Evolutionary conservation across 2,113 vertebrate genomes (phyloP).

Genomic region (Gymnogyps californianus): DNA sequence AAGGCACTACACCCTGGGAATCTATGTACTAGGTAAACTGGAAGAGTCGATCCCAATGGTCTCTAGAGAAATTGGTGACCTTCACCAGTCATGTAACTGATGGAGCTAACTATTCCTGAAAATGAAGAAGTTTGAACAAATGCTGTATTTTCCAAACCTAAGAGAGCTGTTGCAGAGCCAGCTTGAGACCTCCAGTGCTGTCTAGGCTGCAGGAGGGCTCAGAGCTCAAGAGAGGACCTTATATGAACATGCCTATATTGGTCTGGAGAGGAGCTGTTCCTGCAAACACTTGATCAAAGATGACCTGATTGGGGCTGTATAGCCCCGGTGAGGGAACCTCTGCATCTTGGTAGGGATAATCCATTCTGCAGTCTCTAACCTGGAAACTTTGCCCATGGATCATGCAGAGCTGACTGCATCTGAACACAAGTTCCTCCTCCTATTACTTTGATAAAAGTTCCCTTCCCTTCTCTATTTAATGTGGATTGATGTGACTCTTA

Average conservation of each 20-base stretch:
- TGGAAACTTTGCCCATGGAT: neutral
- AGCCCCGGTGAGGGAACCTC: neutral
- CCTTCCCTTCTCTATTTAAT: neutral
- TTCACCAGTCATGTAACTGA: neutral
- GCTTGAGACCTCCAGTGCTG: neutral
- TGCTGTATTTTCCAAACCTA: neutral
- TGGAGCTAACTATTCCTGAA: neutral
- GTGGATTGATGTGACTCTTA: neutral
- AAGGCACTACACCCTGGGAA: neutral
- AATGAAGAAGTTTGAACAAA: neutral
- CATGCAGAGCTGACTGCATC: neutral
- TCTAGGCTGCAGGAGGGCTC: neutral
- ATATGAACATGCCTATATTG: accelerated
- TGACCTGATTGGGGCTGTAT: neutral
- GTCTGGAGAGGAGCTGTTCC: neutral
- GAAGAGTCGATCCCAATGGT: neutral
- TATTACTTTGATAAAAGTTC: neutral
- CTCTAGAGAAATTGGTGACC: neutral
- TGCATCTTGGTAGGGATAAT: neutral
- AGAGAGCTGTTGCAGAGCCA: neutral
- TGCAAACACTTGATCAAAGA: neutral
- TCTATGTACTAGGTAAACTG: too few relatives aligned
- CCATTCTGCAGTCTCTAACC: neutral
- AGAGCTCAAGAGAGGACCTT: neutral
- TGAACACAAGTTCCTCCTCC: neutral